Evolutionary conservation across 2,113 vertebrate species (phyloP).

Genomic region (Stigmatopora argus): DNA sequence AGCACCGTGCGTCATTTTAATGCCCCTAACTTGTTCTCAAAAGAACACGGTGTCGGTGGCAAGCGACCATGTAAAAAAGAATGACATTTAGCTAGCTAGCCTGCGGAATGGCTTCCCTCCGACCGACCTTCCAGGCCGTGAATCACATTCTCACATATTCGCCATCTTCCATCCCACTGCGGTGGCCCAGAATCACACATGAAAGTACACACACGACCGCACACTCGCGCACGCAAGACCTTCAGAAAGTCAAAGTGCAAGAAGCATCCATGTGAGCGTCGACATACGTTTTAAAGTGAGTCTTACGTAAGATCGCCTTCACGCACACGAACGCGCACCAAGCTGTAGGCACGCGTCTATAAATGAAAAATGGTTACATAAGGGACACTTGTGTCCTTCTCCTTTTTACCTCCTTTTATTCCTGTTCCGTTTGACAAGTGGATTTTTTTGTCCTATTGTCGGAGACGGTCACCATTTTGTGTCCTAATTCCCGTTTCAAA

Average conservation of each 20-base stretch:
- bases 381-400: slow-evolving; percentile 22
- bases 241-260: slow-evolving; percentile 3
- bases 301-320: slow-evolving; percentile 37
- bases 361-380: slow-evolving; percentile 53
- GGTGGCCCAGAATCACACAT: neutral
- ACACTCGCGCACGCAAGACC: slow-evolving; percentile 4
- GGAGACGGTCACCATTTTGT: neutral
- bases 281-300: neutral
- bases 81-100: slow-evolving; percentile 22
- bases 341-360: slow-evolving; percentile 46
- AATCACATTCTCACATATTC: slow-evolving; percentile 30
- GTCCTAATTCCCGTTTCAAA: neutral
- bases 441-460: neutral
- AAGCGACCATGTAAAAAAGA: slow-evolving; percentile 7
- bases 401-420: neutral
- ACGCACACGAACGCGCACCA: slow-evolving; percentile 6
- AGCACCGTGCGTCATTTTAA: neutral
- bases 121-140: slow-evolving; percentile 25
- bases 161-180: slow-evolving; percentile 31
- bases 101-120: slow-evolving; percentile 17
- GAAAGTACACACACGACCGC: slow-evolving; percentile 14
- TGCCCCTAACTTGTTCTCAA: neutral
- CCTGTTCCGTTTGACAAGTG: neutral
- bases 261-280: neutral
- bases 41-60: neutral